Conservation (phyloP, 2,888 invertebrate species). For the Rhamphomyia laevipes region DNA sequence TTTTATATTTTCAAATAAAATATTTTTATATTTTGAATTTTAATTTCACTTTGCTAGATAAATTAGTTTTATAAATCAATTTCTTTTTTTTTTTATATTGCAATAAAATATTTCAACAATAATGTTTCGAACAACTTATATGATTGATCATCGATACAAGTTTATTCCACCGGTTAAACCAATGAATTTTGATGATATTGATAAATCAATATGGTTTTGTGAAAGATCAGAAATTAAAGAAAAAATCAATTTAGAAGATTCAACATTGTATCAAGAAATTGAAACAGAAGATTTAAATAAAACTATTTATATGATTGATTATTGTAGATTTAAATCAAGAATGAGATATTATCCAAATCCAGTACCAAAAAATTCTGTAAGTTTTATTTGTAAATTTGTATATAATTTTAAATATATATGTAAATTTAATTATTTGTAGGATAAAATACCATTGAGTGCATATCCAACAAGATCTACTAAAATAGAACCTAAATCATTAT, state of each 20-base stretch:
- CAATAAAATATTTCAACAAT: no score
- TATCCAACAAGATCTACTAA: no score
- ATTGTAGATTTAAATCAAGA: not conserved
- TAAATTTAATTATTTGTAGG: no score
- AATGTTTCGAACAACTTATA: conserved; percentile 9
- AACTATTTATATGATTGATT: conserved; percentile 6
- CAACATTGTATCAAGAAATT: conserved; percentile 9
- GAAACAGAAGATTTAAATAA: conserved; percentile 7
- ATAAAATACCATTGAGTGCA: no score
- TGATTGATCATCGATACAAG: conserved; percentile 8
- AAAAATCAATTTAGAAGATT: not conserved
- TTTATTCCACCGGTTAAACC: conserved; percentile 2
- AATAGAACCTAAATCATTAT: no score
- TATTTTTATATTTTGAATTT: not conserved
- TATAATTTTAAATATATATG: no score
- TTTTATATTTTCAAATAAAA: not conserved
- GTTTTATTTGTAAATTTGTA: no score
- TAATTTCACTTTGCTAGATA: not conserved
- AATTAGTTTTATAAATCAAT: not conserved
- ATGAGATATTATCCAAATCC: conserved; percentile 8
- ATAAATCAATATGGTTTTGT: not conserved
- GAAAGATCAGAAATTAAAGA: not conserved
- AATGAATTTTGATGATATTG: not conserved
- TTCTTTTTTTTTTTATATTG: not conserved
- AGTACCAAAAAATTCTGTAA: not conserved